These are phyloP conservation scores for Phenganax subtilis DNA, from an alignment of 92 coral and sea anemone species.

Conservation along the genomic window DNA sequence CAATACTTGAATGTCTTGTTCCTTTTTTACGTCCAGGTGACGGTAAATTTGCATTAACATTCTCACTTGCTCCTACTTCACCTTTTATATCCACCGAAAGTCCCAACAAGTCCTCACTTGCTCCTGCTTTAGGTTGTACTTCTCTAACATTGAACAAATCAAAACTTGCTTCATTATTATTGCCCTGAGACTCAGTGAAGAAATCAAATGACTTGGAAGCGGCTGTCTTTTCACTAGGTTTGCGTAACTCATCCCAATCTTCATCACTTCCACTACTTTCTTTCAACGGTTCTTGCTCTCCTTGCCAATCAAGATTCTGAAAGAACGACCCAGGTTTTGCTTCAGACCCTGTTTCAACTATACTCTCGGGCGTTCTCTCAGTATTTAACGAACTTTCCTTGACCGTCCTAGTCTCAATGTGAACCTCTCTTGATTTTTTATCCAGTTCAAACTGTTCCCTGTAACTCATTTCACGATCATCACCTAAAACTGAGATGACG, in stretches of 20 bases:
- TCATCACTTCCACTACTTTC: conserved; percentile 26
- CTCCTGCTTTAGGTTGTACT: conserved; percentile 1
- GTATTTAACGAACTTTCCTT: not conserved
- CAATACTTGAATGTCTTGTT: conserved; percentile 33
- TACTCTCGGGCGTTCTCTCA: not conserved
- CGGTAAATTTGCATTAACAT: conserved; percentile 4
- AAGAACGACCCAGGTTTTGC: conserved; percentile 30
- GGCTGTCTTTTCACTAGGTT: conserved; percentile 15
- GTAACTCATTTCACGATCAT: conserved; percentile 40
- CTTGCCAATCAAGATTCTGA: conserved; percentile 32
- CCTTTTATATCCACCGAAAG: conserved; percentile 37
- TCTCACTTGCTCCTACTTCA: conserved; percentile 18
- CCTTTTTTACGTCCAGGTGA: conserved; percentile 20
- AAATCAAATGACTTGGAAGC: conserved; percentile 45
- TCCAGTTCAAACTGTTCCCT: conserved; percentile 38
- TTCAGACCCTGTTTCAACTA: not conserved
- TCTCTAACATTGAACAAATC: conserved; percentile 64
- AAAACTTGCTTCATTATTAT: conserved; percentile 27
- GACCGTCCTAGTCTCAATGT: not conserved
- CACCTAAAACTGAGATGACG: conserved; percentile 24
- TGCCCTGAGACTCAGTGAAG: conserved; percentile 48
- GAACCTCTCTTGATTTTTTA: conserved; percentile 15
- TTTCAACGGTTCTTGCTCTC: conserved; percentile 10
- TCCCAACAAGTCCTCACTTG: conserved; percentile 43
- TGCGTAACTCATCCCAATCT: conserved; percentile 33